Evolutionary conservation across 2,888 invertebrate species (phyloP), one percentile per base, ranked within the genome.

Genomic region (Lordiphosa andalusiaca): DNA sequence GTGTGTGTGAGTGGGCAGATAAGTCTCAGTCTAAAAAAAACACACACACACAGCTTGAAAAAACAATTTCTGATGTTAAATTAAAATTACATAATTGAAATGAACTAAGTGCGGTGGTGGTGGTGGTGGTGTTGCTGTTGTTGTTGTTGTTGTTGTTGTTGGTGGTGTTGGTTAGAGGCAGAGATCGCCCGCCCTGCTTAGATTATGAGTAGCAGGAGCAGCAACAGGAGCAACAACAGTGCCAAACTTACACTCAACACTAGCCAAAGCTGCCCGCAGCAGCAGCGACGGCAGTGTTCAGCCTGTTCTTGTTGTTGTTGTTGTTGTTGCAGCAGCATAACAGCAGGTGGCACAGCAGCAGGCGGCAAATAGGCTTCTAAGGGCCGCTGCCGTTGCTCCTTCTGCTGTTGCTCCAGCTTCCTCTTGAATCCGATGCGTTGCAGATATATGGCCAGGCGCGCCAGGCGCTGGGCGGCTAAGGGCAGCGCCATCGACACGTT

Each of bases 11-110:
- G 16, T 62, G 68, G 80, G 75, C 66, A 80, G 66, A 76, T 10
- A 30, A 71, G 62, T 67, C 65, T 80, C 76, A 76, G 76, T 76
- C 76, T 80, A 80, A 80, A 69, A 60, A 63, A 56, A 16, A 10
- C 62, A 50, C 55, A 19, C 55, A 19, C 36, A 41, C 35, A 37
- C 10, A 44, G 40, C 25, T 41, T 12, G 13, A 42, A 53, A 35
- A 49, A 67, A 63, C 30, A 44, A 44, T 44, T 44, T 25, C 2
- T 25, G 25, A 30, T 12, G 13, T 30, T 44, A 55, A 30, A 40
- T 16, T 10, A 12, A 41, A 42, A n/a, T 36, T 25, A 13, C 33
- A 50, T 37, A 37, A 57, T 53, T 37, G 53, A 69, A 52, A 69
- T 69, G 63, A 76, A 76, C 69, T 76, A 55, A 65, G 62, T 69